These are phyloP conservation scores for Drosophila emarginata DNA, from an alignment of 2,888 invertebrate genomes.

Conservation along the genomic window DNA sequence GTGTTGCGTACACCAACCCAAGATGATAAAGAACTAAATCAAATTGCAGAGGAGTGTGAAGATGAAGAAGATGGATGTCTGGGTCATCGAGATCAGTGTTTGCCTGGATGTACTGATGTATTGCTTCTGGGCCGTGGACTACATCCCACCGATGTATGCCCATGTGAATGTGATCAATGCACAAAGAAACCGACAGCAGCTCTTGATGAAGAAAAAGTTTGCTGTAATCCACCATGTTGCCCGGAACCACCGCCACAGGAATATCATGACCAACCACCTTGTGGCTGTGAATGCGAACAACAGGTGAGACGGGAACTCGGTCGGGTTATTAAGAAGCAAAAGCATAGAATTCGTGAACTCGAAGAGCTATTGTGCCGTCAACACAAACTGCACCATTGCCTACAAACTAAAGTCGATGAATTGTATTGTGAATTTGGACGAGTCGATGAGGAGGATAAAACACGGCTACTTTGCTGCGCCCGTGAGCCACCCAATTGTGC, in stretches of 20 bases:
- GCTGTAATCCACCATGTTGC: constrained; percentile 25
- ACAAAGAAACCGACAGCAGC: background rate
- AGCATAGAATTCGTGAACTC: constrained; percentile 48
- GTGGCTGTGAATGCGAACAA: constrained; percentile 32
- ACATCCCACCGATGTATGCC: constrained; percentile 21
- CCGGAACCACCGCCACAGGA: background rate
- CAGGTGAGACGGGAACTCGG: constrained; percentile 35
- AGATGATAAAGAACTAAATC: constrained; percentile 25
- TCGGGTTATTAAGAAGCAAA: constrained; percentile 45
- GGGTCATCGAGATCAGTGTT: constrained; percentile 1
- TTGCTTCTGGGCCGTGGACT: constrained; percentile 46
- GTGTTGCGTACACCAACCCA: constrained; percentile 40
- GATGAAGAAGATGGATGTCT: background rate
- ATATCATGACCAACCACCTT: constrained; percentile 16
- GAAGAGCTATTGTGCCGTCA: constrained; percentile 51
- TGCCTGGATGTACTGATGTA: constrained; percentile 56
- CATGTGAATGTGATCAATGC: constrained; percentile 47
- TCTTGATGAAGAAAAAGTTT: background rate
- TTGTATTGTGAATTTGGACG: constrained; percentile 45
- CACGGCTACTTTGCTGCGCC: constrained; percentile 2
- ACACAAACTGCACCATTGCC: constrained; percentile 30
- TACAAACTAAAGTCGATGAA: constrained; percentile 57
- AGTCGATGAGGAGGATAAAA: constrained; percentile 8
- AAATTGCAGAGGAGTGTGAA: background rate
- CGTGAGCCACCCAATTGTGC: constrained; percentile 27